phyloP scores from a whole-genome alignment of 2,113 vertebrate species.

The Collichthys lucidus region DNA sequence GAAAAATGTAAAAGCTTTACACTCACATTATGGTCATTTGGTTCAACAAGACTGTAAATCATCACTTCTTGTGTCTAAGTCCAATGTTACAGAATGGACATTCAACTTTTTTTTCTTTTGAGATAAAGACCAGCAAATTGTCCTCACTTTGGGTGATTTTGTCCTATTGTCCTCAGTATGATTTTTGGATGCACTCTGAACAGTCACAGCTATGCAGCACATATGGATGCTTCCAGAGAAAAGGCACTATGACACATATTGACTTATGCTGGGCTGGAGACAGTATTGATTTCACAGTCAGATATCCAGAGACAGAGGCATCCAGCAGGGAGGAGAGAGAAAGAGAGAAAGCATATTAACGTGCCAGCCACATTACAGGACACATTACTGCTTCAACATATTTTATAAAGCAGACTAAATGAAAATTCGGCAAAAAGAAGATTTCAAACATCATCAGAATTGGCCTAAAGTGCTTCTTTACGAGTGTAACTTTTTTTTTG shows the following conservation, averaged over 20 bases:
- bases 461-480: background rate
- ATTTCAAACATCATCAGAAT: slow-evolving; percentile 9
- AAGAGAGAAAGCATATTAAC: slow-evolving; percentile 48
- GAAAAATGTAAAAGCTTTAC: background rate
- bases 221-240: slow-evolving; percentile 64
- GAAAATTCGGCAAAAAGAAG: slow-evolving; percentile 12
- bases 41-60: slow-evolving; percentile 8
- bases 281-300: slow-evolving; percentile 76
- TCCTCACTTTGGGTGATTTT: background rate
- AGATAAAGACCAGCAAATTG: slow-evolving; percentile 23
- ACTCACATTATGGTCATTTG: slow-evolving; percentile 20
- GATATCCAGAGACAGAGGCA: slow-evolving; percentile 59
- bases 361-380: slow-evolving; percentile 35
- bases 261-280: slow-evolving; percentile 71
- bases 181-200: slow-evolving; percentile 23
- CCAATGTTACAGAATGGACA: background rate
- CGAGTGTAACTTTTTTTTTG: background rate
- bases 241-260: slow-evolving; percentile 77
- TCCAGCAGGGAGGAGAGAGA: slow-evolving; percentile 33
- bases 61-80: background rate
- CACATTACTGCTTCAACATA: slow-evolving; percentile 22
- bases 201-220: slow-evolving; percentile 47
- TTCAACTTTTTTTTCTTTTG: background rate
- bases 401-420: slow-evolving; percentile 20
- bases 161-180: slow-evolving; percentile 19